Evolutionary conservation across 2,797 vertebrate genomes (phyloP).

Genomic region (Enteromius thamalakanensis): DNA sequence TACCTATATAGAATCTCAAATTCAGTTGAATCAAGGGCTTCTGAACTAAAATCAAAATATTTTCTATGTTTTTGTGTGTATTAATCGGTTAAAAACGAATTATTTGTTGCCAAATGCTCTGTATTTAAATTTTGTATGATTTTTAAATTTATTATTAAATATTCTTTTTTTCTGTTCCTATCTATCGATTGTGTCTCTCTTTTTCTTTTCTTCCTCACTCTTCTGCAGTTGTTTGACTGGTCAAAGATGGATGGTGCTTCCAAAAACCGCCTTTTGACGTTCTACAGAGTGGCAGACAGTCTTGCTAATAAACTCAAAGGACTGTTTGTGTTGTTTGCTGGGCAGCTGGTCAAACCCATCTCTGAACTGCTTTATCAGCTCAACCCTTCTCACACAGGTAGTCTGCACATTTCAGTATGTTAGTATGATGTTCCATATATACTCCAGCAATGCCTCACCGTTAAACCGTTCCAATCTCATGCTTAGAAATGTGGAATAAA

Average conservation of each 20-base stretch:
- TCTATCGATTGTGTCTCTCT: no score
- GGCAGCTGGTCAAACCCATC: slow-evolving; percentile 90
- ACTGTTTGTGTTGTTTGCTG: slow-evolving; percentile 92
- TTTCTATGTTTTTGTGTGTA: background rate
- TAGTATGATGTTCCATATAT: background rate
- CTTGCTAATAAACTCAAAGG: slow-evolving; percentile 89
- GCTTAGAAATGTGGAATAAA: background rate
- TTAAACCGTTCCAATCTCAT: background rate
- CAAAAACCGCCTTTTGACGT: slow-evolving; percentile 87
- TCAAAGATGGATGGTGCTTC: slow-evolving; percentile 79
- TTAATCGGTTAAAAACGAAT: background rate
- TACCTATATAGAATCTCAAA: background rate
- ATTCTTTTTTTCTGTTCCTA: no score
- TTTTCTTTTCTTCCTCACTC: background rate
- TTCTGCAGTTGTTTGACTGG: slow-evolving; percentile 90
- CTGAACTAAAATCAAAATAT: background rate
- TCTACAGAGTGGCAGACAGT: slow-evolving; percentile 82
- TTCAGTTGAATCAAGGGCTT: background rate
- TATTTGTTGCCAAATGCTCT: background rate
- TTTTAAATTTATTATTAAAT: no score
- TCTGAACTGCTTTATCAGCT: slow-evolving; percentile 83
- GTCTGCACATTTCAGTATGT: slow-evolving; percentile 38
- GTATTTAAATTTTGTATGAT: background rate
- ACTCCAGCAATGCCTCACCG: background rate
- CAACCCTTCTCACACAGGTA: slow-evolving; percentile 81